A percentile compares a stretch with the other conserved stretches of the same genome.
Evolutionary conservation across 2,888 invertebrate species (phyloP).

Genomic region (Anthrax anthrax): DNA sequence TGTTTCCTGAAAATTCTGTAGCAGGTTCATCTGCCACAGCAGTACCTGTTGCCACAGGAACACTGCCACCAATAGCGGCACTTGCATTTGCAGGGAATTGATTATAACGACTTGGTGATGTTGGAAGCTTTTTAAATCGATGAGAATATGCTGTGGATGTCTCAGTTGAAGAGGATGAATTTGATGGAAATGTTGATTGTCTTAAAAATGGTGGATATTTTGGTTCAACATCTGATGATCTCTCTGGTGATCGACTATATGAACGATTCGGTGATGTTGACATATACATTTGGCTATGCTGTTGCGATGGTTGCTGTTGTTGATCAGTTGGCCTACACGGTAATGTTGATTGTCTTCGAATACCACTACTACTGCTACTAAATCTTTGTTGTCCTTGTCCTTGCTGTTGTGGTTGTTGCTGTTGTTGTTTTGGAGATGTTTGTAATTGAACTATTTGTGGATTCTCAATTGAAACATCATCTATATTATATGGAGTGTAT

Average conservation of each 20-base stretch:
- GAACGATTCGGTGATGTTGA: slow-evolving; percentile 31
- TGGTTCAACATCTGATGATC: slow-evolving; percentile 19
- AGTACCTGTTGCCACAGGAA: too few species aligned
- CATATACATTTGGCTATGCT: slow-evolving; percentile 21
- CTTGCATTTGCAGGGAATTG: too few species aligned
- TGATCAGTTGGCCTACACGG: slow-evolving; percentile 21
- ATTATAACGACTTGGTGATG: slow-evolving; percentile 21
- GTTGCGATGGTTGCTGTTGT: slow-evolving; percentile 14
- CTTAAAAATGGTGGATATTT: slow-evolving; percentile 30
- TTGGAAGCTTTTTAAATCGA: slow-evolving; percentile 24
- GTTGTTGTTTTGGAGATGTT: slow-evolving; percentile 1
- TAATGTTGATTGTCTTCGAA: slow-evolving; percentile 32
- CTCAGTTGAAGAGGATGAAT: slow-evolving; percentile 16
- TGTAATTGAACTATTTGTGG: not conserved
- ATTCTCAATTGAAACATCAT: slow-evolving; percentile 4
- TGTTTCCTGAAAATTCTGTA: slow-evolving; percentile 17
- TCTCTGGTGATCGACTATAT: slow-evolving; percentile 31
- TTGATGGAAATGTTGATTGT: slow-evolving; percentile 30
- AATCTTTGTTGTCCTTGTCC: slow-evolving; percentile 6
- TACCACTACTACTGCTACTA: too few species aligned
- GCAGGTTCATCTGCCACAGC: slow-evolving; percentile 17
- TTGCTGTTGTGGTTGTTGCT: slow-evolving; percentile 1
- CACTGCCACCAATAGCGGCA: too few species aligned
- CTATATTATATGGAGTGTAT: slow-evolving; percentile 22
- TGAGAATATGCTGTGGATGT: not conserved